A percentile compares a stretch with the other conserved stretches of the same genome.
Evolutionary conservation across 2,113 vertebrate species (phyloP).

Genomic region (Chloropsis hardwickii): DNA sequence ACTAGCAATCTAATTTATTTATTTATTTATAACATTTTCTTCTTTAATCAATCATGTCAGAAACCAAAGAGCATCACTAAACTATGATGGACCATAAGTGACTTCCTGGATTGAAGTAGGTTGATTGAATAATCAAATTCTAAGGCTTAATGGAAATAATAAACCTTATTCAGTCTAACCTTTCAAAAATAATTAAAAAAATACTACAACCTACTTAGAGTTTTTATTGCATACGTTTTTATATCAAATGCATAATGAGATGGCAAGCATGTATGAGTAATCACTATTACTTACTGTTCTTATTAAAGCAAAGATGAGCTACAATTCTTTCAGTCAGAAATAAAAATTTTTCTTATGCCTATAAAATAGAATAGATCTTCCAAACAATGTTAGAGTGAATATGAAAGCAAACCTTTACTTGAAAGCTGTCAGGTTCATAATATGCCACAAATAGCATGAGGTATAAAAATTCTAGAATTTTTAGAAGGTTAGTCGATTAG

Average conservation of each 20-base stretch:
- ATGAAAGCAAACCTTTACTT: background rate
- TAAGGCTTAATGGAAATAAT: constrained; percentile 64
- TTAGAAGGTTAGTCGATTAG: too few species aligned
- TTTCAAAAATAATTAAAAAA: background rate
- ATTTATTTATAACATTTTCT: background rate
- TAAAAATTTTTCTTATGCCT: background rate
- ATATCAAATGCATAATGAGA: constrained; percentile 68
- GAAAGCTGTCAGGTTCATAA: background rate
- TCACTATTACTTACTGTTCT: constrained; percentile 67
- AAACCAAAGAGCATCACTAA: constrained; percentile 50
- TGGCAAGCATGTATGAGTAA: constrained; percentile 63
- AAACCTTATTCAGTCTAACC: constrained; percentile 49
- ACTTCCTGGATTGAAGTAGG: constrained; percentile 49
- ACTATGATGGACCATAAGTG: constrained; percentile 54
- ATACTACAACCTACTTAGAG: background rate
- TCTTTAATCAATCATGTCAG: constrained; percentile 20
- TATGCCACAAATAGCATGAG: fast-evolving
- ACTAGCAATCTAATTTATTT: background rate
- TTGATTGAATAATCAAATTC: constrained; percentile 72
- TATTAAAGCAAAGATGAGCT: constrained; percentile 61
- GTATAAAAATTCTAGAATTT: background rate
- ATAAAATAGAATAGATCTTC: background rate
- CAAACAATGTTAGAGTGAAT: background rate
- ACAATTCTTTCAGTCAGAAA: constrained; percentile 54
- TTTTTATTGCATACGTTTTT: constrained; percentile 63